Evolutionary conservation across 2,797 vertebrate species (phyloP), one percentile per base, ranked within the genome.

Genomic region (Pyrocephalus nanus): DNA sequence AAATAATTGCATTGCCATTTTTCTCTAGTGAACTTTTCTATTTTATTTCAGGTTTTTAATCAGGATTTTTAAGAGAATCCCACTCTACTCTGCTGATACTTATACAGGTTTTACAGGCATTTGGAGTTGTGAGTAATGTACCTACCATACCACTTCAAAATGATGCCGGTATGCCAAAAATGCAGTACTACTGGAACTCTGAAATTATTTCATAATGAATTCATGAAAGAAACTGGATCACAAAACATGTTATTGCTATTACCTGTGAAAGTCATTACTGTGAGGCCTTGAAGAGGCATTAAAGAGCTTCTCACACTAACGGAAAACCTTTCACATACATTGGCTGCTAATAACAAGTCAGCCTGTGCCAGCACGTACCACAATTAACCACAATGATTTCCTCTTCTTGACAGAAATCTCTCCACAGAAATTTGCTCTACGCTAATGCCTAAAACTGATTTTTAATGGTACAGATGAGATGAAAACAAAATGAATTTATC

Each of bases 351-450:
- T 5, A 74, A 7, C 4, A 4, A 64, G 57, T 2, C 74, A 67
- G 57, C 53, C 81, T 18, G 42, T 19, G 94, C 92, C 93, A 92
- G 51, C 89, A 74, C 8, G 4, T 71, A 91, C 78, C 88, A 65
- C 78, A 43, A 83, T n/a, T 43, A 86, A 89, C 88, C 93, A 92
- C 92, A 96, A 47, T 11, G 8, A 70, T 69, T 91, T 96, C 93
- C 93, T 78, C 50, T 25, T 18, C 92, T 82, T 55, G 11, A 89
- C 51, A 89, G 53, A 89, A 93, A 85, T 23, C 50, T 58, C 86
- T 69, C 72, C 84, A 48, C 4, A 3, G 50, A 80, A 80, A 83
- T 92, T 69, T 83, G 65, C 69, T 88, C 70, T 58, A 38, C 1
- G 0, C 57, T 69, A 87, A 71, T 48, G 61, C 67, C 69, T 83